These are phyloP conservation scores for Ceuthmochares aereus DNA, from an alignment of 2,113 vertebrate species.

Conservation along the genomic window DNA sequence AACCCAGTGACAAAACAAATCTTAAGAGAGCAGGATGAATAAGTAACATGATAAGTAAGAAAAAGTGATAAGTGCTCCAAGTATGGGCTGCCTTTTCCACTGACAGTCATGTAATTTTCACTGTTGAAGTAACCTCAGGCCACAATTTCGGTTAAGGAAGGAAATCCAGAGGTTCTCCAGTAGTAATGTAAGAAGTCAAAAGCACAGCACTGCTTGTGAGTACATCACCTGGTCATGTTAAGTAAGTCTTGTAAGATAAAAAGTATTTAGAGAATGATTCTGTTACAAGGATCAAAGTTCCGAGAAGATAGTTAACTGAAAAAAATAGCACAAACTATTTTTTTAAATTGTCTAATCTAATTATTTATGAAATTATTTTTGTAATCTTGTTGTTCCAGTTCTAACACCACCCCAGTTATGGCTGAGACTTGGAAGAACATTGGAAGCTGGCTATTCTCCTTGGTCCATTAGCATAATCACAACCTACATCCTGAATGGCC, in stretches of 20 bases:
- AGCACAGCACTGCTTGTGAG: too few species aligned
- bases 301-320: too few species aligned
- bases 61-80: not conserved
- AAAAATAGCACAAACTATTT: too few species aligned
- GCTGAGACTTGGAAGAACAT: not conserved
- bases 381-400: too few species aligned
- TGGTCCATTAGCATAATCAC: not conserved
- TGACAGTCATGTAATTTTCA: accelerated
- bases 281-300: too few species aligned
- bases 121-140: not conserved
- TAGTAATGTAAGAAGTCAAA: too few species aligned
- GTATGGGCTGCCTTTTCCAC: not conserved
- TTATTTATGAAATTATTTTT: too few species aligned
- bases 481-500: not conserved
- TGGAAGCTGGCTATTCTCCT: not conserved
- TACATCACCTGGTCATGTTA: too few species aligned
- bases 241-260: too few species aligned
- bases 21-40: not conserved
- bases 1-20: not conserved
- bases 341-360: too few species aligned
- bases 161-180: too few species aligned
- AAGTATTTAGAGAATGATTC: too few species aligned
- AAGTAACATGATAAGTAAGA: not conserved
- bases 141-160: not conserved
- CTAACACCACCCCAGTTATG: not conserved